These are phyloP conservation scores for Gambelia wislizenii DNA, from an alignment of 2,797 vertebrate species.

Conservation along the genomic window DNA sequence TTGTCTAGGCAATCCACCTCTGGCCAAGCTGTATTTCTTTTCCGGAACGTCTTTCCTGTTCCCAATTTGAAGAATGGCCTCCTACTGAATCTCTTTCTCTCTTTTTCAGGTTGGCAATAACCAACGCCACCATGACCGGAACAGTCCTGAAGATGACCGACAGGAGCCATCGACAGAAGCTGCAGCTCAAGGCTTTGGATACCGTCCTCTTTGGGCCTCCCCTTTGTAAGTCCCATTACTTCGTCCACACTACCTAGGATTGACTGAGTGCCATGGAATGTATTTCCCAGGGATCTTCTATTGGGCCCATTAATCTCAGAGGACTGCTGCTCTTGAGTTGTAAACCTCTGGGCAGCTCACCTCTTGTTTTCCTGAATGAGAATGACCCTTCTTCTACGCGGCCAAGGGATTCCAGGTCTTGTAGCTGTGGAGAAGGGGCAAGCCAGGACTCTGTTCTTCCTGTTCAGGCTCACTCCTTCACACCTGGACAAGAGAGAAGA, in stretches of 20 bases:
- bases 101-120: conserved; percentile 87
- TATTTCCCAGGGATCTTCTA: neutral
- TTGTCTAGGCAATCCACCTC: too few species aligned
- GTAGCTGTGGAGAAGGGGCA: neutral
- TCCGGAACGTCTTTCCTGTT: fast-evolving
- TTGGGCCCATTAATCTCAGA: neutral
- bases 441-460: neutral
- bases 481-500: neutral
- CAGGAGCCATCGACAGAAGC: conserved; percentile 94
- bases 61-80: fast-evolving
- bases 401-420: neutral
- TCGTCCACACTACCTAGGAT: too few species aligned
- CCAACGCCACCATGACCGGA: conserved; percentile 91
- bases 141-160: conserved; percentile 94
- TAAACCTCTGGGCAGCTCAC: too few species aligned
- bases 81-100: neutral
- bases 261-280: neutral
- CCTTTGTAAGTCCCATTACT: conserved; percentile 82
- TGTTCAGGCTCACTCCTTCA: neutral
- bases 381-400: too few species aligned
- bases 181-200: conserved; percentile 95
- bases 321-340: neutral
- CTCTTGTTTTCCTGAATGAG: neutral
- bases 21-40: too few species aligned
- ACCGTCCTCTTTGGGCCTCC: conserved; percentile 96